Percentiles rank a stretch among this genome's conserved stretches.
These are phyloP conservation scores for Panthera leo DNA, from an alignment of 2,113 vertebrate species.

Conservation along the genomic window DNA sequence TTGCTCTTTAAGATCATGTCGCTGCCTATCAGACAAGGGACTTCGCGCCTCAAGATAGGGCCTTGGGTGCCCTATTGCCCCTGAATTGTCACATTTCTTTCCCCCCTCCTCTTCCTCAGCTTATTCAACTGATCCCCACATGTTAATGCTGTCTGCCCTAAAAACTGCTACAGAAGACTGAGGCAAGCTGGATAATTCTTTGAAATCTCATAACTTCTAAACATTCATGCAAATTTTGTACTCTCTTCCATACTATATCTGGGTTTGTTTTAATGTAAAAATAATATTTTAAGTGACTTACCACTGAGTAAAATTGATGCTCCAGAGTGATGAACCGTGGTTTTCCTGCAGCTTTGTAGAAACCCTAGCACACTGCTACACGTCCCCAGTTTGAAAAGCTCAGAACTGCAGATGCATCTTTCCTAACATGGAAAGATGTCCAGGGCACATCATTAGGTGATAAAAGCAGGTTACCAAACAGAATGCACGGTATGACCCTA, in stretches of 20 bases:
- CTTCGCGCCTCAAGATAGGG: background rate
- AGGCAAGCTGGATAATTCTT: background rate
- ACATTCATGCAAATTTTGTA: conserved; percentile 25
- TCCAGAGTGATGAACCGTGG: background rate
- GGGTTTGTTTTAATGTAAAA: conserved; percentile 49
- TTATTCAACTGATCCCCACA: background rate
- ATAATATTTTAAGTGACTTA: conserved; percentile 48
- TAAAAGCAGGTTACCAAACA: background rate
- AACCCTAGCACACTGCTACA: background rate
- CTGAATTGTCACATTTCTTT: background rate
- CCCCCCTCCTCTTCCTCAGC: background rate
- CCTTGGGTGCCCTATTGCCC: background rate
- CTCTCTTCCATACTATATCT: background rate
- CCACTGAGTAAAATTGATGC: conserved; percentile 39
- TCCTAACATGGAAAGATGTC: background rate
- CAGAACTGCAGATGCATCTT: background rate
- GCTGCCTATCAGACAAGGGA: background rate
- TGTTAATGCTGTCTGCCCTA: background rate
- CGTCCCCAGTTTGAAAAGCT: background rate
- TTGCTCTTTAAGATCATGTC: background rate
- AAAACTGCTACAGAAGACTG: background rate
- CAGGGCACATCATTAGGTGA: background rate
- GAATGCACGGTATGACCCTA: background rate
- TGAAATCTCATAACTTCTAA: background rate
- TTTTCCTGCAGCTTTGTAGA: background rate